phyloP scores from a whole-genome alignment of 2,888 invertebrate genomes.

The Bellardia bayeri region DNA sequence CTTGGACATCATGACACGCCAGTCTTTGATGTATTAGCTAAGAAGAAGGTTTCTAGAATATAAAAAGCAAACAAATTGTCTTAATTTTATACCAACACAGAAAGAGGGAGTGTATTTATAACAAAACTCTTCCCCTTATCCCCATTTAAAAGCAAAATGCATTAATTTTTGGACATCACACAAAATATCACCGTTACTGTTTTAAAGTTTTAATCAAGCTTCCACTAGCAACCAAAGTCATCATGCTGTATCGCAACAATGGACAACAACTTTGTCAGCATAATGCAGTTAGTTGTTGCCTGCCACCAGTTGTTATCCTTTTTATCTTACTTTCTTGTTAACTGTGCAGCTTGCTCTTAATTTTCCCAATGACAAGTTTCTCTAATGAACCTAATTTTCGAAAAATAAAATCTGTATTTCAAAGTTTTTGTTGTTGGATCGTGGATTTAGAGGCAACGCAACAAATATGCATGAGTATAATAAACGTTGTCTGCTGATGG shows the following conservation, averaged over 20 bases:
- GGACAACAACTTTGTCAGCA: slow-evolving; percentile 57
- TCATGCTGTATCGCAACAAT: slow-evolving; percentile 42
- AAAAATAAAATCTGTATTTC: slow-evolving; percentile 42
- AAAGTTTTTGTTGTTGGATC: not conserved
- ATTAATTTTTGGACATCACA: not conserved
- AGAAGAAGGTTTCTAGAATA: too few relatives aligned
- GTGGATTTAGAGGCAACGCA: slow-evolving; percentile 21
- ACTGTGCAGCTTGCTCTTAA: slow-evolving; percentile 55
- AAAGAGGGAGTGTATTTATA: too few relatives aligned
- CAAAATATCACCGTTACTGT: not conserved
- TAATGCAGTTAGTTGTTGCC: slow-evolving; percentile 46
- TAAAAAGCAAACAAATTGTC: too few relatives aligned
- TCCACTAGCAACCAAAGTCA: not conserved
- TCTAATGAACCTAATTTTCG: slow-evolving; percentile 67
- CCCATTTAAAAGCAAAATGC: too few relatives aligned
- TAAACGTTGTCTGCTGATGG: slow-evolving; percentile 25
- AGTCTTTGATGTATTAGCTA: too few relatives aligned
- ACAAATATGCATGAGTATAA: slow-evolving; percentile 45
- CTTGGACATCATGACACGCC: too few relatives aligned
- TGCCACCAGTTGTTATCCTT: slow-evolving; percentile 62
- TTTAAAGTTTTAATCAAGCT: not conserved
- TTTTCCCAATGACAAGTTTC: slow-evolving; percentile 64
- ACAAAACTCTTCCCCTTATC: too few relatives aligned
- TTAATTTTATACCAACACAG: too few relatives aligned
- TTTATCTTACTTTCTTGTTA: slow-evolving; percentile 63